phyloP scores from a whole-genome alignment of 2,888 invertebrate species.

The Cetonia aurata region DNA sequence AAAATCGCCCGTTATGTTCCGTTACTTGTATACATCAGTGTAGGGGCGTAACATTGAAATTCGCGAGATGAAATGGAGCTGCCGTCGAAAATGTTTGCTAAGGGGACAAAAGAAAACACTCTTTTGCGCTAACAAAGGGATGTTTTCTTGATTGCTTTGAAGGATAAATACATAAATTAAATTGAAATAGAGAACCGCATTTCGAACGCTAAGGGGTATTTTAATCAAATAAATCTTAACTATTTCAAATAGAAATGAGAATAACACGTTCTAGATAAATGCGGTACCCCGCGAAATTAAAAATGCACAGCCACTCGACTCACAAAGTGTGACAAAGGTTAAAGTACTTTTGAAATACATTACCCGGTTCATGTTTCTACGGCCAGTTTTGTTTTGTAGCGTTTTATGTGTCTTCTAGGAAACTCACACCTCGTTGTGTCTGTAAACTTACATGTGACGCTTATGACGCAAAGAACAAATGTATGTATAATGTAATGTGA shows the following conservation, averaged over 20 bases:
- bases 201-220: not conserved
- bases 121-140: too few relatives aligned
- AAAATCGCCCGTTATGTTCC: not conserved
- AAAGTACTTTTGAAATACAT: not conserved
- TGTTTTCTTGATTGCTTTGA: too few relatives aligned
- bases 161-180: too few relatives aligned
- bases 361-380: not conserved
- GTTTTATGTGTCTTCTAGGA: constrained; percentile 4
- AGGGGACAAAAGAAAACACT: not conserved
- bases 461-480: too few relatives aligned
- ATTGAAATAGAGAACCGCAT: too few relatives aligned
- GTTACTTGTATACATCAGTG: not conserved
- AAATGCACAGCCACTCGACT: not conserved
- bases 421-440: not conserved
- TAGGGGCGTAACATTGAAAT: constrained; percentile 10
- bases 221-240: not conserved
- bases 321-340: not conserved
- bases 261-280: constrained; percentile 2
- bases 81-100: constrained; percentile 5
- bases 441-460: too few relatives aligned
- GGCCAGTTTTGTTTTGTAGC: constrained; percentile 6
- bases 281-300: too few relatives aligned
- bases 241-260: not conserved
- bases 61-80: constrained; percentile 11
- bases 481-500: too few relatives aligned